A percentile compares a stretch with the other conserved stretches of the same genome.
phyloP scores from a whole-genome alignment of 2,797 vertebrate genomes.

The Amblyopsis hoosieri region DNA sequence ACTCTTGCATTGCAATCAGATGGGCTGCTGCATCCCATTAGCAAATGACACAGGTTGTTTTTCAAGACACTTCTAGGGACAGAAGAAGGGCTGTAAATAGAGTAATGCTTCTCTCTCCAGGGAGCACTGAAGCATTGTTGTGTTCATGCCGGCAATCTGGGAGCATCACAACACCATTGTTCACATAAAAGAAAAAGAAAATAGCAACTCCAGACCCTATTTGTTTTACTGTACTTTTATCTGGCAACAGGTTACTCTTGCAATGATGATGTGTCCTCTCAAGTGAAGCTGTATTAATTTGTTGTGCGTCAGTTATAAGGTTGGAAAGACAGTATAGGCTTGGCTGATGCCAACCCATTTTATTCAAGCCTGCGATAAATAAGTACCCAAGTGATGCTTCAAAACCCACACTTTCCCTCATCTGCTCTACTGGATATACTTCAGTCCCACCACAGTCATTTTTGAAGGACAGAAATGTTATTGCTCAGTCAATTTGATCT shows the following conservation, averaged over 20 bases:
- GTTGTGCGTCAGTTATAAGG: constrained; percentile 42
- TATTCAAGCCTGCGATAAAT: constrained; percentile 51
- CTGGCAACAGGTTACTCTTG: constrained; percentile 49
- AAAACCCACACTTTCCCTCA: constrained; percentile 14
- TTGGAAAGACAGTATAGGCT: constrained; percentile 24
- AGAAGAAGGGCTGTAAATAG: constrained; percentile 61
- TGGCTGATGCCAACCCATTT: constrained; percentile 41
- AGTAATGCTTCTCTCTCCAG: constrained; percentile 63
- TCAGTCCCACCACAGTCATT: constrained; percentile 47
- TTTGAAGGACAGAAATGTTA: constrained; percentile 51
- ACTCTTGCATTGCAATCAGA: constrained; percentile 59
- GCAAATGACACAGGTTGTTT: constrained; percentile 61
- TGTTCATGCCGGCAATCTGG: constrained; percentile 57
- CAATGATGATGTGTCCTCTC: constrained; percentile 33
- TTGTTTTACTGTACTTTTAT: constrained; percentile 34
- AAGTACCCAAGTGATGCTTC: constrained; percentile 47
- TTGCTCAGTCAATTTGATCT: constrained; percentile 66
- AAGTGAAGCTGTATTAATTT: constrained; percentile 46
- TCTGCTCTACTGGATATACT: constrained; percentile 55
- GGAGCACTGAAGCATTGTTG: constrained; percentile 58
- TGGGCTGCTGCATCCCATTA: constrained; percentile 54
- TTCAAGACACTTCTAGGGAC: constrained; percentile 58
- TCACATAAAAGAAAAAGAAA: constrained; percentile 25
- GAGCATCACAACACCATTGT: constrained; percentile 62
- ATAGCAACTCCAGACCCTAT: constrained; percentile 8